Conservation (phyloP, 2,888 invertebrate genomes). For the Drosophila maculinotata region DNA sequence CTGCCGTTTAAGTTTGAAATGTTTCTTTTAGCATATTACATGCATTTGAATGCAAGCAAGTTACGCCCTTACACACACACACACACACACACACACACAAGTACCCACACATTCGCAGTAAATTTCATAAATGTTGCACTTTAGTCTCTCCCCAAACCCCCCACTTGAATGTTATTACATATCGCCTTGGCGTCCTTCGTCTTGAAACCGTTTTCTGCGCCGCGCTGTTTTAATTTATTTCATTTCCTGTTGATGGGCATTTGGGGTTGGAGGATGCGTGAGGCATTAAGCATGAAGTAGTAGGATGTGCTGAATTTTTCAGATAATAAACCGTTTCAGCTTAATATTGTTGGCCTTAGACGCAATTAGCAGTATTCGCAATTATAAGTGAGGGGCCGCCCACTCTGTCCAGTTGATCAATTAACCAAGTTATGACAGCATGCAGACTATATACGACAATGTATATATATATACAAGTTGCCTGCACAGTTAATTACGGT, state of each 20-base stretch:
- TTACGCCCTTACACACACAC: conserved; percentile 24
- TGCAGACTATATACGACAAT: background rate
- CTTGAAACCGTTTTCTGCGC: conserved; percentile 15
- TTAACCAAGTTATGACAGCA: conserved; percentile 53
- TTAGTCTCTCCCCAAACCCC: conserved; percentile 27
- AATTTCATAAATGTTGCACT: conserved; percentile 42
- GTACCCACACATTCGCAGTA: conserved; percentile 22
- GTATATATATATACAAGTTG: conserved; percentile 13
- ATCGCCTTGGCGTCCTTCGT: conserved; percentile 42
- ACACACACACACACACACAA: conserved; percentile 19
- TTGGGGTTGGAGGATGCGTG: background rate
- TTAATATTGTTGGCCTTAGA: too few relatives aligned
- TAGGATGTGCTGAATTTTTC: conserved; percentile 15
- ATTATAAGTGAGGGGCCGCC: conserved; percentile 14
- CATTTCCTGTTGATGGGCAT: conserved; percentile 47
- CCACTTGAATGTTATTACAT: conserved; percentile 46
- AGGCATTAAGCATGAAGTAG: conserved; percentile 4
- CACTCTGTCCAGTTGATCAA: conserved; percentile 52
- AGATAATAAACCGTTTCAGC: conserved; percentile 36
- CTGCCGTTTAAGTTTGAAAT: conserved; percentile 59
- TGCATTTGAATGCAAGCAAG: conserved; percentile 29
- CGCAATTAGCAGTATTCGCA: conserved; percentile 33
- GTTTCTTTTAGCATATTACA: conserved; percentile 41
- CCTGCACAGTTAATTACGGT: conserved; percentile 39
- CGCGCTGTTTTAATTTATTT: conserved; percentile 60